Evolutionary conservation across 2,113 vertebrate genomes (phyloP), one percentile per base, ranked within the genome.

Genomic region (Seriola aureovittata): DNA sequence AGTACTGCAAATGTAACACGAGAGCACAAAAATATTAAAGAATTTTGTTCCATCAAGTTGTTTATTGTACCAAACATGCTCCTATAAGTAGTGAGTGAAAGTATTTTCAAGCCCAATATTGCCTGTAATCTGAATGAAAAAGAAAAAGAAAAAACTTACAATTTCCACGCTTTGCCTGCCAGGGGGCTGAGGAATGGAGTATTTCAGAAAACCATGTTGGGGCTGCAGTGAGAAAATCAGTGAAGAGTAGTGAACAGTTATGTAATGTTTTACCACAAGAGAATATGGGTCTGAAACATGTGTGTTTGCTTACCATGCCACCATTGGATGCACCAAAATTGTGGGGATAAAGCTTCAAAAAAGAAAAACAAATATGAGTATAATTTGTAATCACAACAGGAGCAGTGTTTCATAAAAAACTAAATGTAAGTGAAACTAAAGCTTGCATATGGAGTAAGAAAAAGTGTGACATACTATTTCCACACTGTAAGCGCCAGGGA

Each of bases 101-200:
- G 46, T 77, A 9, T 65, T 74, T 71, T 62, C 12, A 69, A 23
- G 16, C 17, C 23, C 32, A 23, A n/a, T 25, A 42, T 9, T n/a
- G 8, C 12, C 29, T 67, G 9, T 54, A 21, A 81, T 79, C n/a
- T 40, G 10, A 1, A 50, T n/a, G 23, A 82, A 38, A 12, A 14
- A 29, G 19, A 4, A 40, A 6, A 36, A 38, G 9, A 25, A 36
- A 11, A 59, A 67, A 94, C 94, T 89, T 88, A 96, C 95, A 11
- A 96, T 82, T 93, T 96, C 95, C 36, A 95, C 86, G 55, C 95
- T 96, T 79, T 95, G 93, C 86, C 93, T 92, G 72, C 95, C 95
- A 1, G 95, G 93, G 58, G 92, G 91, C 87, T 96, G 95, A 71
- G 95, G 95, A 38, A 96, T 85, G 55, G 94, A 95, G 79, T 93